Base-by-base conservation (phyloP, 2,797 vertebrate species). In the Brachyalestes nurse region DNA sequence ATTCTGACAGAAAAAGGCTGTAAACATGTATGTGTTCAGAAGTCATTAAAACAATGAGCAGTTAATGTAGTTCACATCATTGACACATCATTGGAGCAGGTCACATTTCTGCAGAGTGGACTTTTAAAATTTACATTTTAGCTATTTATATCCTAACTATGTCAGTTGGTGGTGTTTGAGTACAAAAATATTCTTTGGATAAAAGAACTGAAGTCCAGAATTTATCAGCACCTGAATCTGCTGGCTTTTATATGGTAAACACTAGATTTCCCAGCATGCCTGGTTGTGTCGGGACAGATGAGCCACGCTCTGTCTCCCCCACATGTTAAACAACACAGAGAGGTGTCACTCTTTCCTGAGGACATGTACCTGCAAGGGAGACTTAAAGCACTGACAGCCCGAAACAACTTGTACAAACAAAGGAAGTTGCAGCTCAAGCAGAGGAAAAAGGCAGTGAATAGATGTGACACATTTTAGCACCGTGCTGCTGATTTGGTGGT, bases 231-330 rank as follows among this genome's bases (percentile, higher is more conserved):
- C 57, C 73, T 77, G 80, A 61, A 77, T 81, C 78, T 91, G 90
- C 92, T 93, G 89, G 87, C 87, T 88, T 86, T 88, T 87, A 87
- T 84, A 28, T 45, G 42, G 42, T 45, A 6, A 45, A 45, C 10
- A 6, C 42, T 10, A 45, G 42, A 45, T 45, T 45, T 45, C 10
- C 42, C 42, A 45, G 88, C 86, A 90, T 85, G 88, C 88, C 87
- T 79, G 88, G 89, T 86, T 79, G 88, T 86, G 93, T 93, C 91
- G 87, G 90, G 88, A 91, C 85, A 92, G 90, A 93, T 93, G 93
- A 93, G 87, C 87, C 88, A 90, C 23, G 90, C 87, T 92, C 90
- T 90, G 87, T 91, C 87, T 90, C 87, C 87, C 86, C 62, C 61
- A 85, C 86, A 87, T 88, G 88, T 62, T 62, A 88, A 89, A 88